Percentiles rank a stretch among this genome's conserved stretches.
phyloP scores from a whole-genome alignment of 2,888 invertebrate species.

The Erpobdella octoculata region DNA sequence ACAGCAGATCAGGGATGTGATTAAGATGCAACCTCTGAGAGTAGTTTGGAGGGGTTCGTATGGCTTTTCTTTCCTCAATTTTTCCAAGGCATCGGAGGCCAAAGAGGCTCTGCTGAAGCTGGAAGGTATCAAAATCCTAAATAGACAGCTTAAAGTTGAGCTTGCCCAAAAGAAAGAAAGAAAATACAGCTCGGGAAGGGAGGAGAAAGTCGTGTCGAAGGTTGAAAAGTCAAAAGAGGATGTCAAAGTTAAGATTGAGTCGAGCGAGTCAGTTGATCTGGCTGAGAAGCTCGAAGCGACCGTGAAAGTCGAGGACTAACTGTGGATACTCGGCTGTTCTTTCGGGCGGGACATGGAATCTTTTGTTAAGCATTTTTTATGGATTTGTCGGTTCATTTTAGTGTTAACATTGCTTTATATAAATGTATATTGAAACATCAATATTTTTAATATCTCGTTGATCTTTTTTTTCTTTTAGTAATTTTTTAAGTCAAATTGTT shows the following conservation, averaged over 20 bases:
- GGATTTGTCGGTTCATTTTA: no score
- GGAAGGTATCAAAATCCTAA: constrained; percentile 14
- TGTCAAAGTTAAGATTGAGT: no score
- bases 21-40: constrained; percentile 45
- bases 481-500: no score
- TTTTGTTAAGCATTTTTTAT: no score
- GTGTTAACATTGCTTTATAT: no score
- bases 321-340: no score
- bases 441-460: no score
- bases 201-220: not conserved
- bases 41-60: constrained; percentile 47
- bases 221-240: no score
- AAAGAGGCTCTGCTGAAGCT: constrained; percentile 43
- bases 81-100: constrained; percentile 42
- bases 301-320: not conserved
- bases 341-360: no score
- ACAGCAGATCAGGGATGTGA: constrained; percentile 42
- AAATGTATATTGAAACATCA: no score
- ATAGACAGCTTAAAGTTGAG: not conserved
- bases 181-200: not conserved
- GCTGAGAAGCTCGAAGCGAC: not conserved
- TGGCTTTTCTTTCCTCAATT: constrained; percentile 47
- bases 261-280: no score
- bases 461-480: no score
- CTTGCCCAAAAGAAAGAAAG: constrained; percentile 5